These are phyloP conservation scores for Lampris incognitus DNA, from an alignment of 2,113 vertebrate genomes.

Conservation along the genomic window DNA sequence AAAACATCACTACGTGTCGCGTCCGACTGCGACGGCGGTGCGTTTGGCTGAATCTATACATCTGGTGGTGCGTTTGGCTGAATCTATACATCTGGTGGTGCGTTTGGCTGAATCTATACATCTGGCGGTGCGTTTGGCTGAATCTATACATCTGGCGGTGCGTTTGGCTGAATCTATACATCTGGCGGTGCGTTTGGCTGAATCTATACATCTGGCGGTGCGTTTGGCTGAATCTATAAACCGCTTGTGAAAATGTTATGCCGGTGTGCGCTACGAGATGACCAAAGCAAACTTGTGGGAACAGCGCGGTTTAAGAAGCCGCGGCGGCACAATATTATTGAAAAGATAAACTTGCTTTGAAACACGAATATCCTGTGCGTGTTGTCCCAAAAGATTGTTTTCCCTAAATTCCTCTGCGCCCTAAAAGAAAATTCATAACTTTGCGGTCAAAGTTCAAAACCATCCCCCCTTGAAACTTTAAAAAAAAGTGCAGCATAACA, in stretches of 20 bases:
- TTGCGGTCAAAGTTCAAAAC: conserved; percentile 82
- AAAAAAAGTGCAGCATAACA: conserved; percentile 60
- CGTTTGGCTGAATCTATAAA: conserved; percentile 16
- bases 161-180: background rate
- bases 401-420: conserved; percentile 70
- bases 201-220: background rate
- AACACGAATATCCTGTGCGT: conserved; percentile 80
- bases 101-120: too few species aligned
- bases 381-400: conserved; percentile 69
- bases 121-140: too few species aligned
- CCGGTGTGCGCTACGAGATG: conserved; percentile 48
- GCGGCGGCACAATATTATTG: conserved; percentile 56
- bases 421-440: conserved; percentile 82
- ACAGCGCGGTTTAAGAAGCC: conserved; percentile 63
- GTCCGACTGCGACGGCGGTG: background rate
- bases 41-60: conserved; percentile 37
- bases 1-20: too few species aligned
- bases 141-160: background rate
- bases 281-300: conserved; percentile 71
- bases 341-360: conserved; percentile 77
- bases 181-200: too few species aligned
- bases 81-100: too few species aligned
- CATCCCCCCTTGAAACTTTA: conserved; percentile 47
- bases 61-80: background rate
- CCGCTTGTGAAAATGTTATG: conserved; percentile 65